phyloP scores from a whole-genome alignment of 1,140 invertebrate species.

The Zaprionus gabonicus region DNA sequence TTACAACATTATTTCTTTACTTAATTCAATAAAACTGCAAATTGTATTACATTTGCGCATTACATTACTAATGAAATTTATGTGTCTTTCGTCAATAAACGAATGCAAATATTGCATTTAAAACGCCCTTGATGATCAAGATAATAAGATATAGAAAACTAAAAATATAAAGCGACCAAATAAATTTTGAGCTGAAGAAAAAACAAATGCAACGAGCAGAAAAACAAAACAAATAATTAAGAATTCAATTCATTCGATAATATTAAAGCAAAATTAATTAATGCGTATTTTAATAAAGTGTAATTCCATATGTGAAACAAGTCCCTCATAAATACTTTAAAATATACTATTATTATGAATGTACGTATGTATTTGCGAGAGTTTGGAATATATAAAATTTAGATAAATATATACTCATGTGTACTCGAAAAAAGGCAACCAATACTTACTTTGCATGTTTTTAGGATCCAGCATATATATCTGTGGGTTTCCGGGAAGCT shows the following conservation, averaged over 20 bases:
- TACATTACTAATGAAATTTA: slow-evolving; percentile 47
- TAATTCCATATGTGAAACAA: slow-evolving; percentile 21
- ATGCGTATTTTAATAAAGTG: slow-evolving; percentile 34
- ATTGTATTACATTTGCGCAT: slow-evolving; percentile 72
- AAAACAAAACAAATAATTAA: slow-evolving; percentile 17
- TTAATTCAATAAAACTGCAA: slow-evolving; percentile 63
- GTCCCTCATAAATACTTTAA: slow-evolving; percentile 25
- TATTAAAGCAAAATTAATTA: slow-evolving; percentile 12
- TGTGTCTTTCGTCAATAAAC: slow-evolving; percentile 50
- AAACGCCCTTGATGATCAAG: background rate
- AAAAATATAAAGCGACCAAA: slow-evolving; percentile 36
- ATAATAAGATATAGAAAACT: slow-evolving; percentile 17
- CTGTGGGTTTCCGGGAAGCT: too few relatives aligned
- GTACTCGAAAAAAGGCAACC: background rate
- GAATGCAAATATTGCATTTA: slow-evolving; percentile 38
- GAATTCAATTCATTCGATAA: slow-evolving; percentile 26
- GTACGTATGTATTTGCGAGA: slow-evolving; percentile 23
- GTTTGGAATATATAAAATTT: slow-evolving; percentile 20
- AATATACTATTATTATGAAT: slow-evolving; percentile 29
- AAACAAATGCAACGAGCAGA: slow-evolving; percentile 22
- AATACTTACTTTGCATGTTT: background rate
- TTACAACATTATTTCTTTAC: slow-evolving; percentile 48
- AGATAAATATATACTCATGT: slow-evolving; percentile 19
- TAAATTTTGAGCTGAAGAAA: slow-evolving; percentile 43
- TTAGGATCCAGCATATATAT: background rate